A percentile compares a stretch with the other conserved stretches of the same genome.
phyloP scores from a whole-genome alignment of 2,888 invertebrate genomes.

The Calliopum simillimum region DNA sequence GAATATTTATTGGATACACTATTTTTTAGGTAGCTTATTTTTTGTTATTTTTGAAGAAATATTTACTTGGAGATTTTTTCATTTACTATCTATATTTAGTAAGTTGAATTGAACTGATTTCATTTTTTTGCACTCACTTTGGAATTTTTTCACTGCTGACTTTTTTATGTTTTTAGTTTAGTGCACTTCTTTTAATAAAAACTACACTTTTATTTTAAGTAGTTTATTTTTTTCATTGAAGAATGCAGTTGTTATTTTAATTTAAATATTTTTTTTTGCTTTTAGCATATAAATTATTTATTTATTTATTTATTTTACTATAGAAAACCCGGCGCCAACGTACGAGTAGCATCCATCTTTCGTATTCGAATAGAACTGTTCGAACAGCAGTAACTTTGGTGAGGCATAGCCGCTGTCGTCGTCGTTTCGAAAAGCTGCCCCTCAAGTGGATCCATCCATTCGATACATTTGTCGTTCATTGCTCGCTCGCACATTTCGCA shows the following conservation, averaged over 20 bases:
- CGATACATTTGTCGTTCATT: not conserved
- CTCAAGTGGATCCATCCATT: slow-evolving; percentile 21
- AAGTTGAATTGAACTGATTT: not conserved
- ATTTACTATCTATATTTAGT: not conserved
- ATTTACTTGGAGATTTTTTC: not conserved
- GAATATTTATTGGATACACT: not conserved
- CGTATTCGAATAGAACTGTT: slow-evolving; percentile 27
- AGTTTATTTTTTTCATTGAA: not conserved
- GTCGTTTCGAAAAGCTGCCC: slow-evolving; percentile 1
- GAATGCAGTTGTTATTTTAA: not conserved
- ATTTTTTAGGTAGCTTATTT: slow-evolving; percentile 5
- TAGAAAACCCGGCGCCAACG: slow-evolving; percentile 12
- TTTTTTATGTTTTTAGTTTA: not conserved
- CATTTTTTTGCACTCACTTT: not conserved
- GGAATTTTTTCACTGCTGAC: not conserved
- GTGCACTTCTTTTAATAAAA: not conserved
- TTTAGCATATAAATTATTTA: not conserved
- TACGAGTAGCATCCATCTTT: slow-evolving; percentile 17
- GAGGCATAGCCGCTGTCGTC: not conserved
- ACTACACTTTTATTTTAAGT: not conserved
- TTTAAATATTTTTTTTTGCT: not conserved
- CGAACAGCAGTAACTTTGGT: not conserved
- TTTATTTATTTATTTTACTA: not conserved
- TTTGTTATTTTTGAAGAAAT: not conserved
- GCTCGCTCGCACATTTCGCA: not conserved